Base-by-base conservation (phyloP, 2,113 vertebrate species). In the Psilopogon haemacephalus region DNA sequence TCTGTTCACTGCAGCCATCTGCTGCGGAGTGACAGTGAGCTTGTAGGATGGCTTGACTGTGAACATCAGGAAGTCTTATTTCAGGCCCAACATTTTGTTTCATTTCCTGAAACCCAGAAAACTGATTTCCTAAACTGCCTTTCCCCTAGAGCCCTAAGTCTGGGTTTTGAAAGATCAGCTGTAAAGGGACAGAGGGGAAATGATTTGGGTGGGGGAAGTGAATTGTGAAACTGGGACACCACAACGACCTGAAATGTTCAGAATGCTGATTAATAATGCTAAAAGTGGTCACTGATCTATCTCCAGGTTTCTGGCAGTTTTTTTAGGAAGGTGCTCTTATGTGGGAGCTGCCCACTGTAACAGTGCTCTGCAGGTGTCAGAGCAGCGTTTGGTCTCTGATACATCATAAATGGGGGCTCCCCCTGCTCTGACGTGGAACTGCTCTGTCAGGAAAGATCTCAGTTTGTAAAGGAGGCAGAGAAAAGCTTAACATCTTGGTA, bases 1-100 rank as follows among this genome's bases (percentile, higher is more conserved):
- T 50, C 81, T 95, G 81, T 96, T 96, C 71, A 11, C 64, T 71
- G 75, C 75, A 89, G 46, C 91, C 88, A 84, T 95, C 91, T 95
- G 85, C 85, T 94, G 72, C 82, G 85, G 65, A 80, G 80, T 71
- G 60, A 74, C 81, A 88, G 75, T 68, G 60, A 85, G 72, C 79
- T 91, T 84, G 56, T 86, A 56, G 96, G 75, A 74, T 83, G 93
- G 79, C 86, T 67, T 88, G 72, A 44, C 84, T 85, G 19, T 76
- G 82, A 74, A 93, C 95, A 81, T 52, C 74, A 40, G 64, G 30
- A 95, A 91, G 23, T 71, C 59, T 82, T 82, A 76, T 58, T 96
- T 73, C 67, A 40, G 44, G 48, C 35, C 23, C 10, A 67, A 83
- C 48, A 44, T 83, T 80, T 24, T 35, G 32, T 79, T 76, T 85